Percentiles rank a stretch among this genome's conserved stretches.
These are phyloP conservation scores for Ichneumoninae sp. DNA, from an alignment of 2,888 invertebrate species.

Conservation along the genomic window DNA sequence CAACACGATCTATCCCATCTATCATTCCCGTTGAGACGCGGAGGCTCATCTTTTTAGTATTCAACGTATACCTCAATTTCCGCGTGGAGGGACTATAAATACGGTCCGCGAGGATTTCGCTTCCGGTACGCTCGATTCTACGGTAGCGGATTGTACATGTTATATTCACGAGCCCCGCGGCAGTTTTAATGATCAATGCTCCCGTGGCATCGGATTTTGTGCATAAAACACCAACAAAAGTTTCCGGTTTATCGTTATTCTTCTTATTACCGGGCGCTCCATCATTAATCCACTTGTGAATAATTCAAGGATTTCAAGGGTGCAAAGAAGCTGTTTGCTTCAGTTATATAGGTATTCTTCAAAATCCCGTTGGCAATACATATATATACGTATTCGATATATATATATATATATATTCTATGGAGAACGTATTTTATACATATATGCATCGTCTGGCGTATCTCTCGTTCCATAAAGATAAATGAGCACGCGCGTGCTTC, in stretches of 20 bases:
- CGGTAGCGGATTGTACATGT: not conserved
- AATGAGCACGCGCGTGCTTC: conserved; percentile 58
- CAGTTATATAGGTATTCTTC: conserved; percentile 6
- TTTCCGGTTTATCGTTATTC: conserved; percentile 37
- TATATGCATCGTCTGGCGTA: conserved; percentile 32
- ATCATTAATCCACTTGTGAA: conserved; percentile 40
- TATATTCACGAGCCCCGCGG: not conserved
- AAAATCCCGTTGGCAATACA: conserved; percentile 52
- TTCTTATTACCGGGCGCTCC: conserved; percentile 19
- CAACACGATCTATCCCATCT: not conserved
- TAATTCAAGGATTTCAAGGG: conserved; percentile 48
- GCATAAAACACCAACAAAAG: conserved; percentile 18
- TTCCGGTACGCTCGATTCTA: not conserved
- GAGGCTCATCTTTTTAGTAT: conserved; percentile 8
- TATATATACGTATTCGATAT: not conserved
- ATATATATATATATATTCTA: conserved; percentile 1
- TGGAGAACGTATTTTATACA: conserved; percentile 20
- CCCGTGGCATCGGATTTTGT: conserved; percentile 4
- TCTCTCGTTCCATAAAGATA: conserved; percentile 61
- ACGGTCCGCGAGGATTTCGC: not conserved
- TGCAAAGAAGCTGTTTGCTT: conserved; percentile 24
- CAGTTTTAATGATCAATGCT: conserved; percentile 21
- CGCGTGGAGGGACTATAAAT: conserved; percentile 15
- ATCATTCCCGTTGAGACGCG: not conserved
- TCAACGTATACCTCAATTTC: conserved; percentile 6